phyloP scores from a whole-genome alignment of 2,888 invertebrate genomes.

The Pammene aurita region DNA sequence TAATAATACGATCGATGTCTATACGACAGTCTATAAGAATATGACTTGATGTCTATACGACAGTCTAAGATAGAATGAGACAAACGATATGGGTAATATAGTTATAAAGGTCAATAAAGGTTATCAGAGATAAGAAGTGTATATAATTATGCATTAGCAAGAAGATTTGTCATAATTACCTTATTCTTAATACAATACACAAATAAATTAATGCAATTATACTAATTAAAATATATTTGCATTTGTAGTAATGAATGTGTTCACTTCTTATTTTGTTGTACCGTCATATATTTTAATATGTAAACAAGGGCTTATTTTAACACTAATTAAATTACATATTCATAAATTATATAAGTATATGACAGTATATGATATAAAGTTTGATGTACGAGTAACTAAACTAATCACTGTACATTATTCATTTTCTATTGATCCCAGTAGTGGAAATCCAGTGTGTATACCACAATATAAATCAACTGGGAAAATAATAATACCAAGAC shows the following conservation, averaged over 20 bases:
- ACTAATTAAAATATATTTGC: too few relatives aligned
- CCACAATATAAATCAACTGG: neutral
- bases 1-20: too few relatives aligned
- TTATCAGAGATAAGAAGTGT: too few relatives aligned
- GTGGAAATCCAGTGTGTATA: neutral
- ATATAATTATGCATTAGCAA: too few relatives aligned
- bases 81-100: neutral
- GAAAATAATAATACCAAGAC: neutral
- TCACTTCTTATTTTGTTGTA: neutral
- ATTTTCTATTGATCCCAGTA: neutral
- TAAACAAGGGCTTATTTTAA: neutral
- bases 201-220: too few relatives aligned
- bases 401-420: constrained; percentile 5
- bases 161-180: too few relatives aligned
- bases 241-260: neutral
- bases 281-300: neutral
- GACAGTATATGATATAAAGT: neutral
- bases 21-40: too few relatives aligned
- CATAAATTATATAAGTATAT: neutral
- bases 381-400: neutral
- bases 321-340: constrained; percentile 7
- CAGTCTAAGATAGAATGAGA: neutral
- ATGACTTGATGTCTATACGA: neutral
- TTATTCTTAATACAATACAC: too few relatives aligned
- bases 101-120: too few relatives aligned